These are phyloP conservation scores for Hemistola chrysoprasaria DNA, from an alignment of 2,888 invertebrate species.

Conservation along the genomic window DNA sequence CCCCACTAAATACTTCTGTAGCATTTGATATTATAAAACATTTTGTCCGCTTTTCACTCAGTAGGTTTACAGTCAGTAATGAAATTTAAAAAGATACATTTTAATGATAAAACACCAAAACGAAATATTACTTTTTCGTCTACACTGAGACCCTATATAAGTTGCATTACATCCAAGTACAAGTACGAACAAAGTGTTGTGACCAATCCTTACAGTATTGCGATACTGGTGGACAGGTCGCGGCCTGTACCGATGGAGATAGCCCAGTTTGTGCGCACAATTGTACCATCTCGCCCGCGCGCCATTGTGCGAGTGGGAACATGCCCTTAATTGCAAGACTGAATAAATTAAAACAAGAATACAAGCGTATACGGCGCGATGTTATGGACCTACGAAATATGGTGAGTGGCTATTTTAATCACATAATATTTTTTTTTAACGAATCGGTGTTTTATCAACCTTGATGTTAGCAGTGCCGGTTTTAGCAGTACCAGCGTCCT, in stretches of 20 bases:
- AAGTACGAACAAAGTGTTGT: slow-evolving; percentile 11
- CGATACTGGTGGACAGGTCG: slow-evolving; percentile 34
- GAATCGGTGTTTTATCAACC: too few relatives aligned
- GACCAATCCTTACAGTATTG: slow-evolving; percentile 7
- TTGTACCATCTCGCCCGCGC: slow-evolving; percentile 70
- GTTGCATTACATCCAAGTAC: slow-evolving; percentile 26
- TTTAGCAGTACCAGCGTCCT: too few relatives aligned
- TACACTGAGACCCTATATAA: slow-evolving; percentile 31
- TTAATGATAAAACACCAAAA: too few relatives aligned
- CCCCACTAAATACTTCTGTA: too few relatives aligned
- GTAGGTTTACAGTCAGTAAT: too few relatives aligned
- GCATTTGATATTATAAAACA: too few relatives aligned
- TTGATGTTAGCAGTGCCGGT: too few relatives aligned
- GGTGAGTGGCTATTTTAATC: not conserved
- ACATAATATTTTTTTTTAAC: not conserved
- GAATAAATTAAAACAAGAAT: slow-evolving; percentile 79
- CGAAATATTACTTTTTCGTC: too few relatives aligned
- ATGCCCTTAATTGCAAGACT: slow-evolving; percentile 74
- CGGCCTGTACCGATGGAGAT: slow-evolving; percentile 63
- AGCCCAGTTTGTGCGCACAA: slow-evolving; percentile 72
- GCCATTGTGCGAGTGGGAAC: slow-evolving; percentile 71
- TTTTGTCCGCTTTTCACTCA: too few relatives aligned
- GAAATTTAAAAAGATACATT: too few relatives aligned
- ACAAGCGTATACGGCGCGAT: slow-evolving; percentile 56
- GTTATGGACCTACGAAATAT: slow-evolving; percentile 45